These are phyloP conservation scores for Thunnus maccoyii DNA, from an alignment of 2,113 vertebrate genomes.

Conservation along the genomic window DNA sequence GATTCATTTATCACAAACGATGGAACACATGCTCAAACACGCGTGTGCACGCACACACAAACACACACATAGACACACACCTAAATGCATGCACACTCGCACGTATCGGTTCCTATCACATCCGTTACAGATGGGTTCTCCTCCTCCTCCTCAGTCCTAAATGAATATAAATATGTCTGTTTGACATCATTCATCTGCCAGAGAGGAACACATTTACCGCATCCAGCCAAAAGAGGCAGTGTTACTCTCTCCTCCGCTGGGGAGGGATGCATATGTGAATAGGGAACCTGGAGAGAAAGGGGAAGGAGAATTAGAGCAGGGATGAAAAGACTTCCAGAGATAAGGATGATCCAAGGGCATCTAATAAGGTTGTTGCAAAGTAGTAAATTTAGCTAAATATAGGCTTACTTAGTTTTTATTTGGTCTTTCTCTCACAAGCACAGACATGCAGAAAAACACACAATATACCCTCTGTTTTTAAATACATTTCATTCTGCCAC, in stretches of 20 bases:
- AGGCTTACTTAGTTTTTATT: slow-evolving; percentile 22
- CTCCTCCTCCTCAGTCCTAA: slow-evolving; percentile 84
- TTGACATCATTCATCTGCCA: slow-evolving; percentile 85
- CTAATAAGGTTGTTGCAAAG: slow-evolving; percentile 35
- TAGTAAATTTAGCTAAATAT: slow-evolving; percentile 32
- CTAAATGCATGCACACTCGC: slow-evolving; percentile 47
- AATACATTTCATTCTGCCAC: slow-evolving; percentile 58
- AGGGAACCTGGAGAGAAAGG: slow-evolving; percentile 21
- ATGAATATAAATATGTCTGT: slow-evolving; percentile 86
- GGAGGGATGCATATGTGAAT: slow-evolving; percentile 36
- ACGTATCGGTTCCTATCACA: slow-evolving; percentile 77
- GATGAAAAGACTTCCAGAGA: slow-evolving; percentile 40
- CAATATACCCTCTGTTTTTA: slow-evolving; percentile 45
- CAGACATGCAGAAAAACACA: slow-evolving; percentile 36
- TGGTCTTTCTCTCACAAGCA: slow-evolving; percentile 4
- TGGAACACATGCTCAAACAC: slow-evolving; percentile 74
- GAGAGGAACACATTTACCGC: slow-evolving; percentile 66
- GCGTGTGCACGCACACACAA: slow-evolving; percentile 44
- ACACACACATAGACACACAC: slow-evolving; percentile 57
- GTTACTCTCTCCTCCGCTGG: slow-evolving; percentile 65
- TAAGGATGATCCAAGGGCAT: slow-evolving; percentile 53
- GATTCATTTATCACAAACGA: slow-evolving; percentile 81
- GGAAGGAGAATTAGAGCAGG: slow-evolving; percentile 40
- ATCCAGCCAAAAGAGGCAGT: slow-evolving; percentile 77
- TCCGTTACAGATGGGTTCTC: slow-evolving; percentile 84